Evolutionary conservation across 2,113 vertebrate genomes (phyloP).

Genomic region (Aptenodytes patagonicus): DNA sequence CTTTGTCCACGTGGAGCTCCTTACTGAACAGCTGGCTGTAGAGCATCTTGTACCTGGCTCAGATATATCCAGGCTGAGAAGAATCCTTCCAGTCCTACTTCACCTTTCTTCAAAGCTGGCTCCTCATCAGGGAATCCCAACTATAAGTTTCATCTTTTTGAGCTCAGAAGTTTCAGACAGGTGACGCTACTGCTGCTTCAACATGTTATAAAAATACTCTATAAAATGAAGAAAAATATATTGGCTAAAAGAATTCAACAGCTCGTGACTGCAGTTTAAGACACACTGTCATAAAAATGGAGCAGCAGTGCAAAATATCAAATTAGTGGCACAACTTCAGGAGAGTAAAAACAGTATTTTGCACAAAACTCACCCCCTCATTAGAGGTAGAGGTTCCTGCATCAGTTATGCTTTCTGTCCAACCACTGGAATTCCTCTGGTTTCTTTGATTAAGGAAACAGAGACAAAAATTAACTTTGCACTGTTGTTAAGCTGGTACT

Average conservation of each 20-base stretch:
- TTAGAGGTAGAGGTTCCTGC: background rate
- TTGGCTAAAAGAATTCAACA: background rate
- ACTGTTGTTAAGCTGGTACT: background rate
- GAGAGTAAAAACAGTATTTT: background rate
- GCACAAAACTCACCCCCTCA: background rate
- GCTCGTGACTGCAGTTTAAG: background rate
- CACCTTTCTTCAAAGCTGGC: background rate
- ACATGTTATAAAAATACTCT: constrained; percentile 21
- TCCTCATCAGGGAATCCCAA: background rate
- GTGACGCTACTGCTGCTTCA: background rate
- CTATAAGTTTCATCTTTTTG: background rate
- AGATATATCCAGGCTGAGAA: background rate
- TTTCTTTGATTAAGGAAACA: background rate
- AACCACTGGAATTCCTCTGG: background rate
- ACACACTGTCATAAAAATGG: background rate
- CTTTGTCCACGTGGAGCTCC: background rate
- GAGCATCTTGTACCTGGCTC: background rate
- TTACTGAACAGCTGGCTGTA: background rate
- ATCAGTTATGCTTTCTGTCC: background rate
- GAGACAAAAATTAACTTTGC: background rate
- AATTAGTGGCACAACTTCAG: background rate
- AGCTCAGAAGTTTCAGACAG: background rate
- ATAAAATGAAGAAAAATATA: background rate
- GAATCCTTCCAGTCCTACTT: background rate
- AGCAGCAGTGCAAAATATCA: background rate